phyloP scores from a whole-genome alignment of 2,888 invertebrate genomes.

The Drosophila kuntzei region DNA sequence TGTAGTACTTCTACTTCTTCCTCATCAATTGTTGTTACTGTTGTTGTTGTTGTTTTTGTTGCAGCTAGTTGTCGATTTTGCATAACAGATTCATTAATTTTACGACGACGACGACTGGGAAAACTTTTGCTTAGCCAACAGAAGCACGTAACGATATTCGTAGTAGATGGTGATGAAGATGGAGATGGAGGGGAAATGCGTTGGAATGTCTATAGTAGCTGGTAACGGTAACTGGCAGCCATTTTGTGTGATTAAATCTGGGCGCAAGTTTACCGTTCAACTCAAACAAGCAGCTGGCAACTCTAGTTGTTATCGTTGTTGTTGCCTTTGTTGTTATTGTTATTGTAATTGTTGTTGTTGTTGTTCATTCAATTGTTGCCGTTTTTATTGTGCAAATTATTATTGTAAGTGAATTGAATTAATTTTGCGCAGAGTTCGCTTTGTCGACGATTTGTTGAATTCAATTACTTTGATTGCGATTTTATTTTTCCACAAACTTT shows the following conservation, averaged over 20 bases:
- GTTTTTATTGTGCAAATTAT: constrained; percentile 80
- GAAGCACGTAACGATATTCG: constrained; percentile 33
- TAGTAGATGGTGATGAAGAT: constrained; percentile 4
- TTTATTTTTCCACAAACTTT: constrained; percentile 47
- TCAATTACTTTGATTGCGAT: constrained; percentile 76
- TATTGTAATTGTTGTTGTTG: constrained; percentile 31
- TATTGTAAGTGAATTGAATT: constrained; percentile 80
- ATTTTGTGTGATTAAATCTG: constrained; percentile 31
- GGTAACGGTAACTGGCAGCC: constrained; percentile 25
- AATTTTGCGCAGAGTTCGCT: constrained; percentile 60
- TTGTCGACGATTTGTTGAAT: constrained; percentile 74
- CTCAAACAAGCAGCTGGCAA: constrained; percentile 44
- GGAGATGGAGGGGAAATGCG: constrained; percentile 40
- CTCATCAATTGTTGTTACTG: constrained; percentile 4
- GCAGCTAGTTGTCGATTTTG: constrained; percentile 71
- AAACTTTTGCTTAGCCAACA: constrained; percentile 59
- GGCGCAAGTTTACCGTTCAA: constrained; percentile 22
- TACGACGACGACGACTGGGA: constrained; percentile 38
- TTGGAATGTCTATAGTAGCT: constrained; percentile 43
- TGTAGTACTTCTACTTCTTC: constrained; percentile 9
- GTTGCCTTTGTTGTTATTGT: constrained; percentile 17
- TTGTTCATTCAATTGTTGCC: constrained; percentile 67
- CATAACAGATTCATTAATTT: constrained; percentile 80
- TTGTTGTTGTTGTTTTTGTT: constrained; percentile 28
- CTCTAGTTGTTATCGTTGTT: constrained; percentile 13